Conservation (phyloP, 2,797 vertebrate species). For the Tympanoctomys barrerae region DNA sequence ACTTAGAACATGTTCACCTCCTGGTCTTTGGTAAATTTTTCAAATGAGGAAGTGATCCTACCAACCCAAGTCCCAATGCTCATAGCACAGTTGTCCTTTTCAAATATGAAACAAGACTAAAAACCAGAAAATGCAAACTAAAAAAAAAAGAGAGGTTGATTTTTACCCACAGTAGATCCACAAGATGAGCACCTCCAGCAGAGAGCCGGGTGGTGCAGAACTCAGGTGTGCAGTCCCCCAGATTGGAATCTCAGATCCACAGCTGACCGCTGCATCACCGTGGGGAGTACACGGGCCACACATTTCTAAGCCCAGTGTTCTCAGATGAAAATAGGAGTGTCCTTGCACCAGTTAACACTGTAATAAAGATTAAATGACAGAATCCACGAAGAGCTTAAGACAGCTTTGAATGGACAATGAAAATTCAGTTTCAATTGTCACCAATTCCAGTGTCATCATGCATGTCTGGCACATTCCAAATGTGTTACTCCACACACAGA, state of each 20-base stretch:
- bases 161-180: neutral
- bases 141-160: neutral
- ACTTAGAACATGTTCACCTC: neutral
- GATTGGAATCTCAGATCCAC: neutral
- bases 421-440: neutral
- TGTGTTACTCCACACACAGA: rapidly evolving
- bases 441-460: neutral
- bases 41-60: conserved; percentile 15
- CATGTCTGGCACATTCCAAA: neutral
- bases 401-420: neutral
- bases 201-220: neutral
- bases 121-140: conserved; percentile 13
- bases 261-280: neutral
- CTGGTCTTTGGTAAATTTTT: neutral
- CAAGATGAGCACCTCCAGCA: neutral
- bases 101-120: conserved; percentile 36
- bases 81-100: conserved; percentile 8
- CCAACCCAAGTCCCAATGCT: neutral
- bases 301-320: neutral
- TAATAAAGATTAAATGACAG: neutral
- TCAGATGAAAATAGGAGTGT: neutral
- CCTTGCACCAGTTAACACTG: neutral
- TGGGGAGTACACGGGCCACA: neutral
- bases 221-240: too few species aligned
- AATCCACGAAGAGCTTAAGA: neutral